Conservation (phyloP, 2,797 vertebrate genomes). For the Pitangus sulphuratus region DNA sequence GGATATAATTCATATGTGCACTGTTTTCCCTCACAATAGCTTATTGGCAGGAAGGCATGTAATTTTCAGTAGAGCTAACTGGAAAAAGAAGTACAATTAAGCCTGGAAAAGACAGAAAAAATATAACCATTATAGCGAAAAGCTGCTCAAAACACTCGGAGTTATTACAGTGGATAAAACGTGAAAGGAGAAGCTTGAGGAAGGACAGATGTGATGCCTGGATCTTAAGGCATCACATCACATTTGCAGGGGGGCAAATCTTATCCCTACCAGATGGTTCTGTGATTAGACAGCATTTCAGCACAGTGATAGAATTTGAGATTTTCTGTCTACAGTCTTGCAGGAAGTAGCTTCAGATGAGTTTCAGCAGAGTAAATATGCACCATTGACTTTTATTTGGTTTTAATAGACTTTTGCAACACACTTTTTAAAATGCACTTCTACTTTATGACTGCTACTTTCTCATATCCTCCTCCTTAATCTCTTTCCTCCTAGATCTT, state of each 20-base stretch:
- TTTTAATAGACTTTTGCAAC: constrained; percentile 14
- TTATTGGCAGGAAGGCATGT: neutral
- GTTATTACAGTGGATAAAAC: neutral
- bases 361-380: constrained; percentile 32
- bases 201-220: neutral
- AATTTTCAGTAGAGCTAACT: neutral
- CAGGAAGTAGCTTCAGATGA: neutral
- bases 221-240: neutral
- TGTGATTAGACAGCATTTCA: neutral
- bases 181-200: neutral
- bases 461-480: neutral
- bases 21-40: neutral
- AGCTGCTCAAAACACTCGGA: neutral
- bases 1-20: fast-evolving
- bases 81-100: neutral
- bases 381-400: constrained; percentile 31
- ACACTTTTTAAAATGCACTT: neutral
- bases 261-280: neutral
- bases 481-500: constrained; percentile 12
- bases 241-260: neutral
- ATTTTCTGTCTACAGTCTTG: neutral
- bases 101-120: neutral
- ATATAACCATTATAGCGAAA: neutral
- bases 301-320: neutral
- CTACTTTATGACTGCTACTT: constrained; percentile 15